Base-by-base conservation (phyloP, 2,888 invertebrate genomes). In the Epicampocera succincta region DNA sequence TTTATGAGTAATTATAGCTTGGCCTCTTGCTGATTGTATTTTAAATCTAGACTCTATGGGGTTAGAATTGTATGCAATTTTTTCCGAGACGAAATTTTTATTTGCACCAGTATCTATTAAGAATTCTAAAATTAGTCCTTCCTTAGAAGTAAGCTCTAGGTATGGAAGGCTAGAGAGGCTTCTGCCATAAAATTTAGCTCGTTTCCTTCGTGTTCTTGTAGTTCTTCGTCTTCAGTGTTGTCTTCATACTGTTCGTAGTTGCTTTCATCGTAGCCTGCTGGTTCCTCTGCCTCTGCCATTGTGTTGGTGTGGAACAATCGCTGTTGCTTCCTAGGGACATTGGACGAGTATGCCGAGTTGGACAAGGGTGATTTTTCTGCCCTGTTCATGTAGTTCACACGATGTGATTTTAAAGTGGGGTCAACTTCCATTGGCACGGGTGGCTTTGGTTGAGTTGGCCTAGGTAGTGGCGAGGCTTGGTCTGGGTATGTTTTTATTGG, bases 171-270 rank as follows among this genome's bases (percentile, higher is more conserved):
- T 78, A 60, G 74, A 84, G 46, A 76, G 84, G 74, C 74, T n/a
- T 42, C 63, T 3, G 21, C 77, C 77, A 74, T 80, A 80, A 83
- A 83, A 84, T 83, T 80, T 69, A 80, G n/a, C 46, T 83, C 72
- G 6, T 48, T 17, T 65, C 1, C 15, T 44, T 66, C 66, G 15
- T 52, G 5, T 40, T 54, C 12, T 54, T 33, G 15, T 29, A 54
- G 6, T 33, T 33, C 15, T 54, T 33, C 33, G n/a, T 54, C 33
- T 6, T 33, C 29, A n/a, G 33, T 29, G 33, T 29, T 54, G 29
- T 38, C 38, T 56, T n/a, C 17, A 38, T 38, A 56, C 33, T 54
- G 54, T 54, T 29, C 33, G 15, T n/a, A 29, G 54, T 54, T 54
- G 54, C 54, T 48, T 17, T 48, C 48, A 48, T 48, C 48, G 48